Base-by-base conservation (phyloP, 2,797 vertebrate species). In the Schizopygopsis pylzovi region DNA sequence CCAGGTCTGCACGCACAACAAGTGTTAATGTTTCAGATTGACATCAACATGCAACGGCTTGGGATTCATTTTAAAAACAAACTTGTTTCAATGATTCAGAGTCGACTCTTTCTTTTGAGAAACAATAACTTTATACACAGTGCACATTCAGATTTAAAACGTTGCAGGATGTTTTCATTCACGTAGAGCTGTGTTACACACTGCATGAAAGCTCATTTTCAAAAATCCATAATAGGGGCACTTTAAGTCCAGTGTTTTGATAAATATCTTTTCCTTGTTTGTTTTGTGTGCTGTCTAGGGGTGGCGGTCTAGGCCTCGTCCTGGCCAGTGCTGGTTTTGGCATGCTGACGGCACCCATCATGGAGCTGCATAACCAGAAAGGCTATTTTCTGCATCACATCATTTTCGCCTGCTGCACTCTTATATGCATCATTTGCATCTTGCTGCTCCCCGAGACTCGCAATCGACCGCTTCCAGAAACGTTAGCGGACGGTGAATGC, bases 341-440 rank as follows among this genome's bases (percentile, higher is more conserved):
- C 78, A 98, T 97, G 96, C 93, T 99, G 90, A 99, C 98, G 0
- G 97, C 97, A 0, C 98, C 98, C 87, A 99, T 99, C 93, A 99
- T 99, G 94, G 98, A 99, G 88, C 96, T 99, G 37, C 98, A 99
- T 93, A 99, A 99, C 93, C 98, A 99, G 95, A 98, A 99, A 93
- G 98, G 98, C 82, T 99, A 98, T 91, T 99, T 99, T 93, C 96
- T 99, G 78, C 98, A 99, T 90, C 98, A 99, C 16, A 95, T 99
- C 85, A 98, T 99, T 93, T 99, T 99, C 0, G 97, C 98, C 94
- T 99, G 98, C 95, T 99, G 98, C 92, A 99, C 98, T 0, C 97
- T 99, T 85, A 98, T 99, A 94, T 99, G 98, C 94, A 99, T 99
- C 93, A 99, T 98, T 92, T 99, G 98, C 92, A 99, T 99, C 90